These are phyloP conservation scores for Apis mellifera DNA, from an alignment of 1,140 invertebrate genomes.

Conservation along the genomic window DNA sequence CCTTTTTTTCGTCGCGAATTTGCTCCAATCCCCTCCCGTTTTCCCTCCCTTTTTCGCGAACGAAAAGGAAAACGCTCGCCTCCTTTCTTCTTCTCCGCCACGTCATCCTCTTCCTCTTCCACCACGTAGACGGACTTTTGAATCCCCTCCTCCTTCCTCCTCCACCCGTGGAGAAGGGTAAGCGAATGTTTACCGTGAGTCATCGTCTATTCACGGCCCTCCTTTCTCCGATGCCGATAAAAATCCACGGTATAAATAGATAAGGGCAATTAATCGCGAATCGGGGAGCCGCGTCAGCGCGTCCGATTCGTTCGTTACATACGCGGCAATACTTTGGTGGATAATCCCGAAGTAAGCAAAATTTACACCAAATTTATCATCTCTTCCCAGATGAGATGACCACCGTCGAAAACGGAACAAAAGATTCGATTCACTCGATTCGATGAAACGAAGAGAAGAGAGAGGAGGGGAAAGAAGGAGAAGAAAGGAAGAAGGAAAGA, in stretches of 20 bases:
- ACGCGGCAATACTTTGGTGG: no score
- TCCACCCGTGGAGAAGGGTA: conserved; percentile 5
- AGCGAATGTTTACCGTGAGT: conserved; percentile 46
- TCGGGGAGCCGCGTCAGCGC: neutral
- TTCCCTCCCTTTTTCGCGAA: neutral
- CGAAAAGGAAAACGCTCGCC: neutral
- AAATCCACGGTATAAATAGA: conserved; percentile 48
- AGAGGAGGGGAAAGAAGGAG: neutral
- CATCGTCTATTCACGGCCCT: conserved; percentile 52
- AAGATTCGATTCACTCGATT: neutral
- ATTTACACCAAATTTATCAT: neutral
- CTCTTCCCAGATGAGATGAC: no score
- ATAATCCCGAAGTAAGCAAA: neutral
- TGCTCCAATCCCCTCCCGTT: conserved; percentile 9
- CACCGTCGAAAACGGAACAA: no score
- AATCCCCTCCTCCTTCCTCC: conserved; percentile 23
- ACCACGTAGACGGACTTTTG: neutral
- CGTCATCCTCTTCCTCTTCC: conserved; percentile 39
- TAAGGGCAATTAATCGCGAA: conserved; percentile 44
- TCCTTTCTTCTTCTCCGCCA: conserved; percentile 26
- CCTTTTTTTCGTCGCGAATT: neutral
- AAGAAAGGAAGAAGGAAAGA: neutral
- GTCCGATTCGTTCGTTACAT: neutral
- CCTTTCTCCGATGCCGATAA: conserved; percentile 32
- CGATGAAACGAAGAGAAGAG: neutral